phyloP scores from a whole-genome alignment of 1,140 invertebrate species.

The Drosophila ironensis region DNA sequence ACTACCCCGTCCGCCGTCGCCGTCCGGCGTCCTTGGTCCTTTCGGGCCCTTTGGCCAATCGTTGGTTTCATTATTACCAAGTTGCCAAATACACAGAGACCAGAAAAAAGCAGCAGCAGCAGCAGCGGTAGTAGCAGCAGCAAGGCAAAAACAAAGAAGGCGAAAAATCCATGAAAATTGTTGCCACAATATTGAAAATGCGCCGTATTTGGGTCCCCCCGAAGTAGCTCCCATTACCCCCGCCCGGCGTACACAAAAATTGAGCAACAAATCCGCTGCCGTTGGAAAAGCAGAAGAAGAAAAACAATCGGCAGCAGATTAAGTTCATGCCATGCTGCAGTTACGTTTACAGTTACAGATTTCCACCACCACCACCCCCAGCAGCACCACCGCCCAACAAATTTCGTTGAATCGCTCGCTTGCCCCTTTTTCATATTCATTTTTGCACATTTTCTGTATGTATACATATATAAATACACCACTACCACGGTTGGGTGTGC shows the following conservation, averaged over 20 bases:
- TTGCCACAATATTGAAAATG: slow-evolving; percentile 78
- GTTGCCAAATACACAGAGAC: slow-evolving; percentile 66
- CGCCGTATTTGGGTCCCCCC: slow-evolving; percentile 62
- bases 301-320: slow-evolving; percentile 74
- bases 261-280: slow-evolving; percentile 60
- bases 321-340: slow-evolving; percentile 79
- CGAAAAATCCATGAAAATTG: slow-evolving; percentile 70
- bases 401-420: slow-evolving; percentile 1
- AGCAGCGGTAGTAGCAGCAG: no score
- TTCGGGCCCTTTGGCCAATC: slow-evolving; percentile 34
- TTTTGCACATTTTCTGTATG: slow-evolving; percentile 65
- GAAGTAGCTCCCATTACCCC: slow-evolving; percentile 23
- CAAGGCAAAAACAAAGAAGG: slow-evolving; percentile 29
- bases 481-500: no score
- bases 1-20: not conserved
- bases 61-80: slow-evolving; percentile 77
- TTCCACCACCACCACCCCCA: slow-evolving; percentile 37
- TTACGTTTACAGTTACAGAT: slow-evolving; percentile 71
- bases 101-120: slow-evolving; percentile 1
- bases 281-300: slow-evolving; percentile 15
- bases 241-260: slow-evolving; percentile 45
- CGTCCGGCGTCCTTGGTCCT: not conserved
- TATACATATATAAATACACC: slow-evolving; percentile 55
- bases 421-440: slow-evolving; percentile 57
- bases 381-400: slow-evolving; percentile 2